A percentile compares a stretch with the other conserved stretches of the same genome.
Evolutionary conservation across 2,797 vertebrate species (phyloP).

Genomic region (Diplodus sargus): DNA sequence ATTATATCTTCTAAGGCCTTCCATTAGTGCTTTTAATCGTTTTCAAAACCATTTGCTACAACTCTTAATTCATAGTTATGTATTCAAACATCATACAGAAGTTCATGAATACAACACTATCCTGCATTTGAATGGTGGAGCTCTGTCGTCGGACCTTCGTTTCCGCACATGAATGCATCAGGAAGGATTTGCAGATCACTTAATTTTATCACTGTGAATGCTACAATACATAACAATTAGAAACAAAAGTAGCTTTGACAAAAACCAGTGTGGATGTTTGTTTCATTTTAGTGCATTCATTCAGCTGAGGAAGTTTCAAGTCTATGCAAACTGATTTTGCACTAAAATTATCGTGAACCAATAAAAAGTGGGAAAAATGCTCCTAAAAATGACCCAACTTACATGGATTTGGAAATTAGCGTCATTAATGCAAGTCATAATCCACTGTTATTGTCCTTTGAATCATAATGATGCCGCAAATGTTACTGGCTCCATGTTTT

Average conservation of each 20-base stretch:
- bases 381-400: neutral
- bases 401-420: neutral
- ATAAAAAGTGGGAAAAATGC: neutral
- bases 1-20: neutral
- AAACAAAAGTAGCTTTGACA: too few relatives aligned
- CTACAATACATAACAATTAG: too few relatives aligned
- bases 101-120: neutral
- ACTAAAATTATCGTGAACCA: neutral
- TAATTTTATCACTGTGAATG: too few relatives aligned
- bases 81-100: too few relatives aligned
- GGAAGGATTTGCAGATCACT: too few relatives aligned
- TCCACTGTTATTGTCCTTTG: neutral
- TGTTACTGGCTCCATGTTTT: neutral
- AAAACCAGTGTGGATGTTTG: too few relatives aligned
- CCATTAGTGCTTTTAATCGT: neutral
- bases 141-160: too few relatives aligned
- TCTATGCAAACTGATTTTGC: neutral
- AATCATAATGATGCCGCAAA: neutral
- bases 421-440: neutral
- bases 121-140: neutral
- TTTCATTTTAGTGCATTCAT: too few relatives aligned
- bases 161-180: too few relatives aligned
- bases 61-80: too few relatives aligned
- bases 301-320: neutral
- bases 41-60: neutral